Evolutionary conservation across 2,797 vertebrate species (phyloP).

Genomic region (Steatocranus sp.): DNA sequence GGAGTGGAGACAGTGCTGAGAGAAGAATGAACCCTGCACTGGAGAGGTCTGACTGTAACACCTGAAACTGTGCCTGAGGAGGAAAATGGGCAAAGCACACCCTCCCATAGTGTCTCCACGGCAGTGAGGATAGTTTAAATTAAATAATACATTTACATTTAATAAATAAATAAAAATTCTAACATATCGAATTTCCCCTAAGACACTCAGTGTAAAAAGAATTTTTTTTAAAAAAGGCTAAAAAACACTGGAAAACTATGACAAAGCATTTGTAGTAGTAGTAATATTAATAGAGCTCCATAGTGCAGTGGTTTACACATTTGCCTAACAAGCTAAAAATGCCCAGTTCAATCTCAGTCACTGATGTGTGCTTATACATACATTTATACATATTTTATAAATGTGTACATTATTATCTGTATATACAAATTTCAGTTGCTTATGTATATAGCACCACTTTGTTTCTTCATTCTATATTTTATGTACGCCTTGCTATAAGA

Average conservation of each 20-base stretch:
- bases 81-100: not conserved
- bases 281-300: not conserved
- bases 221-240: rapidly evolving
- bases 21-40: not conserved
- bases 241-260: not conserved
- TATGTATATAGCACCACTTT: not conserved
- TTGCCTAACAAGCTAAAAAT: not conserved
- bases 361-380: not conserved
- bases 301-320: not conserved
- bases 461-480: not conserved
- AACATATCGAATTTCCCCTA: not conserved
- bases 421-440: not conserved
- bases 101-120: not conserved
- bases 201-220: not conserved
- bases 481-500: not conserved
- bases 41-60: not conserved
- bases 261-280: not conserved
- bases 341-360: not conserved
- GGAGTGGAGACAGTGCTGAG: not conserved
- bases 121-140: not conserved
- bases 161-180: rapidly evolving
- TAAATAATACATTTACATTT: not conserved
- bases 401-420: not conserved
- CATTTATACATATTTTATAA: not conserved
- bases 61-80: not conserved